Base-by-base conservation (phyloP, 2,113 vertebrate genomes). In the Bufo bufo region DNA sequence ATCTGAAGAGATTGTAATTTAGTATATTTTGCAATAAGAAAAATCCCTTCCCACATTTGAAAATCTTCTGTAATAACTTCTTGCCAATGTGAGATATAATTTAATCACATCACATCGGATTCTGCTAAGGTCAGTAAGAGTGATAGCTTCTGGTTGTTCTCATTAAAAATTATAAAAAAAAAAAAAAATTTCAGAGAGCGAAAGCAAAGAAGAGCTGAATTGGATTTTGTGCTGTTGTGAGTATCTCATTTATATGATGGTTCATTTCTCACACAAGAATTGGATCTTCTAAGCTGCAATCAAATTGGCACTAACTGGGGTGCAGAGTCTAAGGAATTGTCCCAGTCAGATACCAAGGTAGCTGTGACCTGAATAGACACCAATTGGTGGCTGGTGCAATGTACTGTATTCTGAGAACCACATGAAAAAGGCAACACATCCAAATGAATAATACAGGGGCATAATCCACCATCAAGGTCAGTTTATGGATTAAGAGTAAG, bases 41-140 rank as follows among this genome's bases (percentile, higher is more conserved):
- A 89, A 89, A 89, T 84, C 82, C 87, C 65, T 84, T 84, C 72
- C 87, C 75, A 56, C 81, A 77, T 89, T 84, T 84, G 87, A 84
- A 89, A 89, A 89, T 84, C 87, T 89, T 89, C 82, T 84, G 81
- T 84, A 89, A 89, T 89, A 89, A 84, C 87, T 89, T 77, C 82
- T 89, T 45, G 69, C 87, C 87, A 23, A 89, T 89, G 82, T 89
- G 87, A 89, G 87, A 78, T 84, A 84, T 89, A 89, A 84, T 89
- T 84, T 89, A 89, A 89, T 89, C 87, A 88, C 87, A 78, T 84
- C 86, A 88, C 86, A 83, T 83, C 20, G 43, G 23, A 84, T 88
- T 88, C 81, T 88, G 87, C 81, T 78, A 88, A 56, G 87, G 81
- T 88, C 87, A 88, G 87, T 77, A 78, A 88, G 81, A 88, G 81